Base-by-base conservation (phyloP, 2,888 invertebrate species). In the Caenorhabditis sp. region DNA sequence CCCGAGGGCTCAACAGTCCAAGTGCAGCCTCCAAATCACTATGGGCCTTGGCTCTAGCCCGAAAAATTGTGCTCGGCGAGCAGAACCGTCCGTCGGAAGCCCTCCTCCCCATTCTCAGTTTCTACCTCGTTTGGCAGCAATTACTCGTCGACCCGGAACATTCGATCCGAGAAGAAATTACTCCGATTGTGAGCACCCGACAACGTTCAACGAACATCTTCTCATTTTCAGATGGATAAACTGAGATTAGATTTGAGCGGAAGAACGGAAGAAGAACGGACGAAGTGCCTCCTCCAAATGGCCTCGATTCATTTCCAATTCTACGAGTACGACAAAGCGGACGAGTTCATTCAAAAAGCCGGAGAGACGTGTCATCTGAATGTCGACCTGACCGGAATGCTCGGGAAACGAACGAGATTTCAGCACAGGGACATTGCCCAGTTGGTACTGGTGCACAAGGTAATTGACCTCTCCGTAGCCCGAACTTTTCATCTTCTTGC, bases 341-440 rank as follows among this genome's bases (percentile, higher is more conserved):
- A 72, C 13, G 52, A 48, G 0, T 41, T 70, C 13, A 56, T 77
- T 17, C 45, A 78, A 71, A 50, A 35, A 13, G 80, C 82, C 0
- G 13, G 56, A 6, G 32, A 61, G 8, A 46, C 17, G 17, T 80
- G 73, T 43, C 43, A 68, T 7, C 46, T 82, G 39, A 68, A 71
- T n/a, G 62, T 80, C 11, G 79, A 82, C 59, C 46, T 86, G 41
- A 41, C 82, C 88, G 91, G 95, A 82, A 92, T 93, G 35, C 90
- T 97, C 81, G 97, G 97, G 0, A 94, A 94, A 89, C 92, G 97
- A 78, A 98, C 98, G 8, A 93, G 93, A 86, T 95, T 93, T 89
- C 98, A 99, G 89, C 92, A 93, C 83, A 93, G 93, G 45, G 92
- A 93, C 32, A 90, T 95, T 50, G 93, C 98, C 0, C 98, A 97